Evolutionary conservation across 2,113 vertebrate genomes (phyloP).

Genomic region (Chionomys nivalis): DNA sequence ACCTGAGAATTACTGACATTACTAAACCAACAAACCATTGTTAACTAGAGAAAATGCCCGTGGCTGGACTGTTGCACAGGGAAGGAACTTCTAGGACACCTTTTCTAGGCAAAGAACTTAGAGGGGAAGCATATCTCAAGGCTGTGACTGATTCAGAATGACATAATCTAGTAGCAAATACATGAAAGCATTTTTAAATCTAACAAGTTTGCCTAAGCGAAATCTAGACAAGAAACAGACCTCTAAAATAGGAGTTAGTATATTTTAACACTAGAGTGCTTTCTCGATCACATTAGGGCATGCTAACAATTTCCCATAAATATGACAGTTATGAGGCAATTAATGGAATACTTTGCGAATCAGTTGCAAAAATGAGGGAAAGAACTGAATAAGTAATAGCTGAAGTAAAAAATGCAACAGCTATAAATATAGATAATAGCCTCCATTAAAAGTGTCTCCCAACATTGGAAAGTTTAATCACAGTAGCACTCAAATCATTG

Average conservation of each 20-base stretch:
- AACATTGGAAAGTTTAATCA: constrained; percentile 80
- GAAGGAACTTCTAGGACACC: background rate
- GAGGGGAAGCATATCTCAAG: background rate
- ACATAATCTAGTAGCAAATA: constrained; percentile 38
- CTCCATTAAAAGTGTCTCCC: constrained; percentile 79
- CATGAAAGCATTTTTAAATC: constrained; percentile 42
- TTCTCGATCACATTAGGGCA: constrained; percentile 65
- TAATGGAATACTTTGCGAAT: constrained; percentile 75
- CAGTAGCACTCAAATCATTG: constrained; percentile 76
- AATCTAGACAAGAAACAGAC: constrained; percentile 55
- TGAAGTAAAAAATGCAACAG: constrained; percentile 77
- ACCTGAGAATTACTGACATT: background rate
- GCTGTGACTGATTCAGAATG: background rate
- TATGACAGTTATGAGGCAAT: constrained; percentile 77
- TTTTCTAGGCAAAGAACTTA: background rate
- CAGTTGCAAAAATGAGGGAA: constrained; percentile 44
- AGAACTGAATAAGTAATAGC: constrained; percentile 70
- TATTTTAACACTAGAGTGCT: constrained; percentile 58
- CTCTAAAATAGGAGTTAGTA: constrained; percentile 66
- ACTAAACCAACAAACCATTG: background rate
- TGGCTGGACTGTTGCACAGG: background rate
- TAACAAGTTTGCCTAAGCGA: constrained; percentile 50
- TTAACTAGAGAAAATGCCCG: constrained; percentile 20
- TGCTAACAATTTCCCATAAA: constrained; percentile 70
- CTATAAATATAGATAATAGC: constrained; percentile 81